These are phyloP conservation scores for Sorex araneus DNA, from an alignment of 2,113 vertebrate genomes.

Conservation along the genomic window DNA sequence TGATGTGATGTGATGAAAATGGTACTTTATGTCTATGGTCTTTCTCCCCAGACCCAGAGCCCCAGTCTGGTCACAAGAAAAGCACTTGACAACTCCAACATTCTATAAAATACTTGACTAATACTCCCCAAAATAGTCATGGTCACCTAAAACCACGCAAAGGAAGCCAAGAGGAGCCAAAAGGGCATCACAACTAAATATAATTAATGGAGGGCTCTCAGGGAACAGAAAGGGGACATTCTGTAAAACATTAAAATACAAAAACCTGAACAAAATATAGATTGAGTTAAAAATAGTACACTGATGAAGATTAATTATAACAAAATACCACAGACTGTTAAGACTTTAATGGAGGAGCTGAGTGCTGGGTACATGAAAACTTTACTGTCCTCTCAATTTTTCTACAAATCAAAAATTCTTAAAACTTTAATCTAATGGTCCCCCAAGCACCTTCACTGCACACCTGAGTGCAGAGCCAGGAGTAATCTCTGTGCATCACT, in stretches of 20 bases:
- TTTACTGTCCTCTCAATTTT: slow-evolving; percentile 39
- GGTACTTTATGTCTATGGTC: not conserved
- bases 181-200: not conserved
- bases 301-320: not conserved
- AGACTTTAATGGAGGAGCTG: slow-evolving; percentile 6
- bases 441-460: too few relatives aligned
- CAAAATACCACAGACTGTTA: not conserved
- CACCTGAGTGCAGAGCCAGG: too few relatives aligned
- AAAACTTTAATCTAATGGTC: not conserved
- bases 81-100: slow-evolving; percentile 17
- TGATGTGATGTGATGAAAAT: not conserved
- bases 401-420: slow-evolving; percentile 42
- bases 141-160: slow-evolving; percentile 42
- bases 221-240: not conserved
- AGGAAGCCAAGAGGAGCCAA: not conserved
- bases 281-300: not conserved
- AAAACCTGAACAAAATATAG: not conserved
- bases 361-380: not conserved
- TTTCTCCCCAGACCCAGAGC: not conserved
- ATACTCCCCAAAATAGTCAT: not conserved
- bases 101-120: slow-evolving; percentile 25
- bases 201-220: not conserved
- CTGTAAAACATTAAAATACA: not conserved
- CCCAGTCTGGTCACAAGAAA: not conserved
- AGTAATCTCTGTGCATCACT: too few relatives aligned